Percentiles rank a stretch among this genome's conserved stretches.
phyloP scores from a whole-genome alignment of 2,888 invertebrate genomes.

The Diarsia mendica region DNA sequence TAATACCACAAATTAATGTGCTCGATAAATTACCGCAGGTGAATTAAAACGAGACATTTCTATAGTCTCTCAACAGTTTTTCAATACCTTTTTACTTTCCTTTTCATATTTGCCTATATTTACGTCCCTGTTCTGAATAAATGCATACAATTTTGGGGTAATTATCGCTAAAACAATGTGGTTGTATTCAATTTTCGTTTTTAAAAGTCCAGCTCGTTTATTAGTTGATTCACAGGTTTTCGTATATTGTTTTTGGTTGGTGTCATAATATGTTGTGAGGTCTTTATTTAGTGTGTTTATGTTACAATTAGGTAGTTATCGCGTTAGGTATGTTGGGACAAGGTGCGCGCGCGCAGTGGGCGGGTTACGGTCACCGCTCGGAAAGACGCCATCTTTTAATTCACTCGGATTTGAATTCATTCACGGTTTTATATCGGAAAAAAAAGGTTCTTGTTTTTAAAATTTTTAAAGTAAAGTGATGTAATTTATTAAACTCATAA shows the following conservation, averaged over 20 bases:
- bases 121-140: conserved; percentile 38
- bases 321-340: conserved; percentile 56
- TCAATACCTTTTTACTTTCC: conserved; percentile 54
- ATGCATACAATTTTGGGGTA: conserved; percentile 46
- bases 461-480: conserved; percentile 2
- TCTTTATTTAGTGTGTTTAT: conserved; percentile 68
- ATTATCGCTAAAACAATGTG: conserved; percentile 40
- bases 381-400: conserved; percentile 65
- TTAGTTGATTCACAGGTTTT: conserved; percentile 48
- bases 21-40: conserved; percentile 69
- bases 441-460: conserved; percentile 22
- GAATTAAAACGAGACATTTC: conserved; percentile 64
- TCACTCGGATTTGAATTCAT: conserved; percentile 65
- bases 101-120: conserved; percentile 57
- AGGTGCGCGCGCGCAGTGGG: conserved; percentile 61
- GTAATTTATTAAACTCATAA: not conserved
- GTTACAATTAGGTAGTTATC: conserved; percentile 67
- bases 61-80: conserved; percentile 56
- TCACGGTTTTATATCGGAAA: conserved; percentile 59
- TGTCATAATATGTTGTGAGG: conserved; percentile 49
- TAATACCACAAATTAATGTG: conserved; percentile 65
- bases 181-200: conserved; percentile 21
- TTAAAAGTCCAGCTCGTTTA: conserved; percentile 31
- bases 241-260: conserved; percentile 35
- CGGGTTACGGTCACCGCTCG: conserved; percentile 66